Conservation (phyloP, 2,113 vertebrate genomes). For the Phaetusa simplex region DNA sequence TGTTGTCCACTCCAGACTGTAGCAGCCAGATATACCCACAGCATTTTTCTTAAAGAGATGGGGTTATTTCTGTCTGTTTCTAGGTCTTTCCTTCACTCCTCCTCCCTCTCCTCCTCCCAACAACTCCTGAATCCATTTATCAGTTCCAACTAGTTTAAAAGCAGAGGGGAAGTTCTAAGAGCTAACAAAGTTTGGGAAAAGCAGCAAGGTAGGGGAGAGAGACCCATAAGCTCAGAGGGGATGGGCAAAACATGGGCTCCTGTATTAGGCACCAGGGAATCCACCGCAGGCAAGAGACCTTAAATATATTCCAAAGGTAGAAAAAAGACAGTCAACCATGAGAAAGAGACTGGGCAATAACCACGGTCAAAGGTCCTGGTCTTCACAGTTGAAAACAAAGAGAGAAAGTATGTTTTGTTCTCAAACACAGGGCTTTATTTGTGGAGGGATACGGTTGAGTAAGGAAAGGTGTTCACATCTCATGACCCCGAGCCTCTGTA, state of each 20-base stretch:
- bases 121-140: neutral
- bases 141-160: neutral
- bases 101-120: neutral
- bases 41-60: neutral
- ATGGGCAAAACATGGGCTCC: fast-evolving
- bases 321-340: neutral
- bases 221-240: neutral
- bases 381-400: neutral
- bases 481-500: neutral
- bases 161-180: neutral
- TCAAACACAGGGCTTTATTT: neutral
- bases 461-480: neutral
- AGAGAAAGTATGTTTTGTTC: neutral
- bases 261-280: neutral
- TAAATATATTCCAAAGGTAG: neutral
- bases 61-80: neutral
- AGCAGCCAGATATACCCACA: neutral
- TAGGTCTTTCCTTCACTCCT: neutral
- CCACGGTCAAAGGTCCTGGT: neutral
- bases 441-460: neutral
- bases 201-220: neutral
- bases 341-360: neutral
- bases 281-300: neutral
- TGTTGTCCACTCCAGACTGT: neutral
- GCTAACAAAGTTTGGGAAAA: neutral